phyloP scores from a whole-genome alignment of 2,888 invertebrate species.

The Lycia hirtaria region DNA sequence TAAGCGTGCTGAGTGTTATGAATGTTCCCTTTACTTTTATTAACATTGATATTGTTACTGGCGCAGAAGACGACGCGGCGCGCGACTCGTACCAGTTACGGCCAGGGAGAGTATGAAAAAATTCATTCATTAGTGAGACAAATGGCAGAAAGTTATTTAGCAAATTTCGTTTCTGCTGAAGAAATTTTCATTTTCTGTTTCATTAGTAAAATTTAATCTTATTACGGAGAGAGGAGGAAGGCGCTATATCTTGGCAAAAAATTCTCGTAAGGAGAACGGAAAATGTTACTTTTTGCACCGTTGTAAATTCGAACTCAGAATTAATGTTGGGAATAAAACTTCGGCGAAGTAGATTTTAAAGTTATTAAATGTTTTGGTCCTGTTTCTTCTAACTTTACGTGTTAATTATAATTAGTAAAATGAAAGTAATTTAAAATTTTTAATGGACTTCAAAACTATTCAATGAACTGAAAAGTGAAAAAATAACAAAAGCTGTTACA shows the following conservation, averaged over 20 bases:
- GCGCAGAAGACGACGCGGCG: conserved; percentile 28
- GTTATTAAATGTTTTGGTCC: too few species aligned
- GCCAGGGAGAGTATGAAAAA: conserved; percentile 48
- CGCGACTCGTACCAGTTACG: conserved; percentile 38
- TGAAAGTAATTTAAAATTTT: too few species aligned
- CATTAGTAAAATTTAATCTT: conserved; percentile 81
- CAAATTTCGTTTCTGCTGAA: conserved; percentile 65
- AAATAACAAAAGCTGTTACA: too few species aligned
- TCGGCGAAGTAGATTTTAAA: too few species aligned
- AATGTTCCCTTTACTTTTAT: conserved; percentile 29
- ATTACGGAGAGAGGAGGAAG: conserved; percentile 64
- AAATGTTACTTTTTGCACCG: conserved; percentile 48
- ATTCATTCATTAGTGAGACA: conserved; percentile 67
- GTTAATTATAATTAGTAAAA: too few species aligned
- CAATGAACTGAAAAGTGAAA: too few species aligned
- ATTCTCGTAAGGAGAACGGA: conserved; percentile 63
- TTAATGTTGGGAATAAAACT: conserved; percentile 22
- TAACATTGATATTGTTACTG: conserved; percentile 36
- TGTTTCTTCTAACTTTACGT: too few species aligned
- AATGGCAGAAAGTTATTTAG: conserved; percentile 72
- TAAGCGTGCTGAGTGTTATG: conserved; percentile 18
- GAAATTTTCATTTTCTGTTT: conserved; percentile 79
- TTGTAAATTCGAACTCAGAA: conserved; percentile 26
- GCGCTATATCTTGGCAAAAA: conserved; percentile 65
- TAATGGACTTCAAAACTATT: too few species aligned